These are phyloP conservation scores for Yponomeuta malinellus DNA, from an alignment of 2,888 invertebrate species.

Conservation along the genomic window DNA sequence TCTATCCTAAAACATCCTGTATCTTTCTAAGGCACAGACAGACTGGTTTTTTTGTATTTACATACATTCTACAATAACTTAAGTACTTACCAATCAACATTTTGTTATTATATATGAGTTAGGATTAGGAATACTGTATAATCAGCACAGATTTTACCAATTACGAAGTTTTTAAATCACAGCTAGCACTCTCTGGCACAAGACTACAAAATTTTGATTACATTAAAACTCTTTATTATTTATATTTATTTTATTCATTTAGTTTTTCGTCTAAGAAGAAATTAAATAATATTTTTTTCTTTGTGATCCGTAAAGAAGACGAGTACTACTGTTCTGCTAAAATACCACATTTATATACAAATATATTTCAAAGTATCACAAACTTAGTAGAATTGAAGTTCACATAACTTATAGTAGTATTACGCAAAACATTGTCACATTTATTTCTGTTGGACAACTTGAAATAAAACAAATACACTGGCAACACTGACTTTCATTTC, in stretches of 20 bases:
- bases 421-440: neutral
- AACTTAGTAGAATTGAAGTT: neutral
- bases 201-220: neutral
- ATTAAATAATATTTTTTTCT: neutral
- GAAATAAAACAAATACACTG: conserved; percentile 27
- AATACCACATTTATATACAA: neutral
- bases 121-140: too few relatives aligned
- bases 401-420: neutral
- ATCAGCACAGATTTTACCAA: too few relatives aligned
- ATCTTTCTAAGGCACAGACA: too few relatives aligned
- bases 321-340: neutral
- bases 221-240: neutral
- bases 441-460: conserved; percentile 1
- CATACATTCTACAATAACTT: too few relatives aligned
- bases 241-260: neutral
- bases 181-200: neutral
- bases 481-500: conserved; percentile 39
- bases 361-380: neutral
- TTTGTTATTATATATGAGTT: too few relatives aligned
- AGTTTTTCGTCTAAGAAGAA: neutral
- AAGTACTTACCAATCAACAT: too few relatives aligned
- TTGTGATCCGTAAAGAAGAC: neutral
- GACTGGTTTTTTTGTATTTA: too few relatives aligned
- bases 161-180: too few relatives aligned
- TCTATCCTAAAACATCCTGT: too few relatives aligned